Evolutionary conservation across 2,888 invertebrate genomes (phyloP), one percentile per base, ranked within the genome.

Genomic region (Thumatha senex): DNA sequence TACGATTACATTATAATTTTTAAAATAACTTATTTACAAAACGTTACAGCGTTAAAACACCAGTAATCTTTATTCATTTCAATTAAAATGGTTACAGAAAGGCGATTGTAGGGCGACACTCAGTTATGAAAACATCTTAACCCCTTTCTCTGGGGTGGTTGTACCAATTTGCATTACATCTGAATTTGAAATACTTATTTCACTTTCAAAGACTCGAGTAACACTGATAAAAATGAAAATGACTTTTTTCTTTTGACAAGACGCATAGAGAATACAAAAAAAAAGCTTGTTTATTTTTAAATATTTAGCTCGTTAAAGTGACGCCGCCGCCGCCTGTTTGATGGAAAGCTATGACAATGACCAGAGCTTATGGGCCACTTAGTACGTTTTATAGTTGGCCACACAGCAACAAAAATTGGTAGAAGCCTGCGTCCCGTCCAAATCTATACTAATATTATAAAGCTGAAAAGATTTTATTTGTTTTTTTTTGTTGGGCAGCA

Each of bases 111-210:
- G 64, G 70, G 67, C 72, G 71, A 82, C 88, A 89, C 89, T 89
- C 82, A 71, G 82, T 79, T 88, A 81, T 75, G 75, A 87, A 82
- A 89, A 89, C 89, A 89, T 82, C 86, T 85, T 84, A 84, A 85
- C 89, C 88, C 88, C 88, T 83, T 84, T 67, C 59, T 11, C 60
- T 51, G 67, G 72, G 72, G 69, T 76, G 74, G 78, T 68, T 66
- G 64, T 68, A 60, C 63, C 76, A 77, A 89, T 89, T 89, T 88
- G 84, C 89, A 87, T 87, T 80, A 76, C 75, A 82, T 84, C 78
- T 80, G 70, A 79, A 79, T 84, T 80, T 69, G 68, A 76, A 82
- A 81, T 74, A 73, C 68, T 75, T 66, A 67, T 74, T 72, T 61
- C 58, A 51, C 61, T 70, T 63, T 67, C 59, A 63, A 63, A 64